phyloP scores from a whole-genome alignment of 2,113 vertebrate species.

The Oreochromis spilurus region DNA sequence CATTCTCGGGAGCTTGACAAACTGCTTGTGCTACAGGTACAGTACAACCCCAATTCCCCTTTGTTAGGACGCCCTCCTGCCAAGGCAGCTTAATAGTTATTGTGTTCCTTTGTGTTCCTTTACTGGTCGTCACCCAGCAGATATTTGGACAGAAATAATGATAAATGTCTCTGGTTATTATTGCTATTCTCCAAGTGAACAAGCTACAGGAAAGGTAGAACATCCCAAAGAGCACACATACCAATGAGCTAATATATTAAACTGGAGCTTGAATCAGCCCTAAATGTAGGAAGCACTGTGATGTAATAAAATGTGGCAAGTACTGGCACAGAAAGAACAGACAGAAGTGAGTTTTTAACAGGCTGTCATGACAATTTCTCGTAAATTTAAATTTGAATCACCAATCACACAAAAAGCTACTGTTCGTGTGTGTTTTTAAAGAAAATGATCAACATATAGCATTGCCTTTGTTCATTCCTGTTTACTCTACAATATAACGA shows the following conservation, averaged over 20 bases:
- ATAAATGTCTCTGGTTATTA: not conserved
- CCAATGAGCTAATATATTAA: not conserved
- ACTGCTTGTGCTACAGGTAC: not conserved
- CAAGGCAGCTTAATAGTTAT: not conserved
- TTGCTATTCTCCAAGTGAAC: not conserved
- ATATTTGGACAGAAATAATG: not conserved
- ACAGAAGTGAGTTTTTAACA: not conserved
- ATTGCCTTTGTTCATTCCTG: not conserved
- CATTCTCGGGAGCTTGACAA: conserved; percentile 7
- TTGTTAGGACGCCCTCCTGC: not conserved
- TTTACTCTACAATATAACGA: not conserved
- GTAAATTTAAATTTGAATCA: not conserved
- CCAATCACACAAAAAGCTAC: not conserved
- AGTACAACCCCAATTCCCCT: conserved; percentile 3
- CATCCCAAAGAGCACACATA: not conserved
- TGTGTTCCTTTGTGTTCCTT: not conserved
- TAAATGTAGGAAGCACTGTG: not conserved
- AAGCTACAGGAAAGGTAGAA: not conserved
- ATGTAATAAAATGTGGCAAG: not conserved
- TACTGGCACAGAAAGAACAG: not conserved
- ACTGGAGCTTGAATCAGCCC: not conserved
- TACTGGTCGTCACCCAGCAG: not conserved
- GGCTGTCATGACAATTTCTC: not conserved
- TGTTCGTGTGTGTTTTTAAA: not conserved
- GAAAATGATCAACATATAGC: not conserved